Base-by-base conservation (phyloP, 2,888 invertebrate genomes). In the Ischnus inquisitorius region DNA sequence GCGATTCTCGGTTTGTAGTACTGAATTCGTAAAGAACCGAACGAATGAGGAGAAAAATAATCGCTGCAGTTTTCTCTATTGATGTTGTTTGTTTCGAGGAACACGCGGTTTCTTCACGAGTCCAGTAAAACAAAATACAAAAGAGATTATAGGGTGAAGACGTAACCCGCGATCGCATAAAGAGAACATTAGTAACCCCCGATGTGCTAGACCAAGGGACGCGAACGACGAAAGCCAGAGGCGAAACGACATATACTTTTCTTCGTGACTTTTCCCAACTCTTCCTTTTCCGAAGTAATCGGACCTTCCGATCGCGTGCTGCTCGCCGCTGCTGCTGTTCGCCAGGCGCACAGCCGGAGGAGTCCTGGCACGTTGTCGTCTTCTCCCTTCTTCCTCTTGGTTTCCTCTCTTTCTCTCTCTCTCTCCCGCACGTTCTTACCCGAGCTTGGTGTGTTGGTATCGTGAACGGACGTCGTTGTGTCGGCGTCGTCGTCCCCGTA, bases 231-330 rank as follows among this genome's bases (percentile, higher is more conserved):
- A 10, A 71, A n/a, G 57, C 43, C 14, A 34, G 34, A 34, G 34
- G 19, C 60, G 22, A 6, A 71, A 72, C 57, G 75, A 75, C 39
- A 75, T 68, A 62, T 69, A 79, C 65, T 65, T 83, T 79, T 79
- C 72, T 79, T 48, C 76, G 65, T 83, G 83, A 79, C 79, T 79
- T 79, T 76, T 54, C 71, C 74, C 79, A 76, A 76, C 75, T 79
- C 79, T 79, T 79, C 65, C 60, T 76, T 79, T 79, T 22, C 51
- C 76, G 67, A 65, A 83, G 83, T 77, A 83, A 83, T 79, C 76
- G 79, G 79, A 79, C 65, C 76, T 67, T 76, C 83, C 83, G 76
- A 79, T 83, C 76, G 79, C 79, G 79, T 83, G 83, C 72, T 72
- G 34, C 46, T 12, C 6, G 34, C 34, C 34, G 12, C 28, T 2